These are phyloP conservation scores for Polymixis flavicincta DNA, from an alignment of 2,888 invertebrate species.

Conservation along the genomic window DNA sequence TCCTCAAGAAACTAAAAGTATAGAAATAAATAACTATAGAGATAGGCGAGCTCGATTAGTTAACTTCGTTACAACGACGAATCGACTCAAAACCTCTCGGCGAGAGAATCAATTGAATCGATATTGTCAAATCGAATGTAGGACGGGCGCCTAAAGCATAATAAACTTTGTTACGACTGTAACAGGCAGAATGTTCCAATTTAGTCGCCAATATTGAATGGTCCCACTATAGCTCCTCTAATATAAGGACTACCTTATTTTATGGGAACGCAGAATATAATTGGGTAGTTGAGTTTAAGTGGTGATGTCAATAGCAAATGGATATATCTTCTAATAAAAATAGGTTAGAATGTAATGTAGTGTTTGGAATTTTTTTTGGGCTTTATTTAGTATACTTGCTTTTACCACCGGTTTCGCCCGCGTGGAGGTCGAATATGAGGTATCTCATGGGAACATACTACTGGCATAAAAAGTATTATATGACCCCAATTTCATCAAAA, in stretches of 20 bases:
- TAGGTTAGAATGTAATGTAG: not conserved
- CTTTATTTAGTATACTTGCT: not conserved
- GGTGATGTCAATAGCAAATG: constrained; percentile 8
- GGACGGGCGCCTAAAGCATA: constrained; percentile 87
- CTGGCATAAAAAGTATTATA: too few species aligned
- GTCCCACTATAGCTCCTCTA: constrained; percentile 61
- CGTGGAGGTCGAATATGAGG: too few species aligned
- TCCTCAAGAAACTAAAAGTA: constrained; percentile 53
- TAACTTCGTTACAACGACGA: constrained; percentile 68
- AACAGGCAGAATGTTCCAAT: constrained; percentile 71
- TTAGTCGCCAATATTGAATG: constrained; percentile 73
- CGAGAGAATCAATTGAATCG: constrained; percentile 81
- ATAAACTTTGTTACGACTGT: constrained; percentile 81
- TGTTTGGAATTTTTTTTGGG: not conserved
- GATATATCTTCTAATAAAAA: constrained; percentile 21
- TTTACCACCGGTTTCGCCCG: too few species aligned
- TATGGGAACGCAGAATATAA: constrained; percentile 44
- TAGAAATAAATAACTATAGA: constrained; percentile 55
- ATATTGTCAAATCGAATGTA: constrained; percentile 81
- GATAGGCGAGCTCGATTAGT: constrained; percentile 69
- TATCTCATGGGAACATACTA: too few species aligned
- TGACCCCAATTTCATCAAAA: too few species aligned
- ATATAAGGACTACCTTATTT: constrained; percentile 55
- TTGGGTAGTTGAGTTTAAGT: constrained; percentile 40
- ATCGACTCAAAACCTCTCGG: constrained; percentile 73